Evolutionary conservation across 2,113 vertebrate species (phyloP).

Genomic region (Sinocyclocheilus maitianheensis): DNA sequence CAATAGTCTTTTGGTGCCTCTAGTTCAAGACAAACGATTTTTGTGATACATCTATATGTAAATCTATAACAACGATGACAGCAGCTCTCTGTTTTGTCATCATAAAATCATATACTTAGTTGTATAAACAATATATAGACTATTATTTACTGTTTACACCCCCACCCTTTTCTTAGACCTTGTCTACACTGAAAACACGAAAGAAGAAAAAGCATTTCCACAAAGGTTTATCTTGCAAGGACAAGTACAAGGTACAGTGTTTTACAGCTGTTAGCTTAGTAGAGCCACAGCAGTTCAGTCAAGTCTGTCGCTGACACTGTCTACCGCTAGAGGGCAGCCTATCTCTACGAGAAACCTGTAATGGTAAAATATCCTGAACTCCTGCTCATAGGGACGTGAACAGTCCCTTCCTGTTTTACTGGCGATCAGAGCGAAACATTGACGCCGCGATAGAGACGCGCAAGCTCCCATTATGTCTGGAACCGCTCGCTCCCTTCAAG

Average conservation of each 20-base stretch:
- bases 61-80: not conserved
- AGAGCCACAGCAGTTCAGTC: not conserved
- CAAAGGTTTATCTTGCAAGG: too few relatives aligned
- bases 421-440: constrained; percentile 69
- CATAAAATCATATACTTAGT: too few relatives aligned
- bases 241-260: not conserved
- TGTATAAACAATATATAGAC: too few relatives aligned
- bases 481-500: constrained; percentile 55
- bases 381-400: constrained; percentile 70
- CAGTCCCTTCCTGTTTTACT: constrained; percentile 85
- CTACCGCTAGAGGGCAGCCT: constrained; percentile 78
- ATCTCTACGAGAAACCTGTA: constrained; percentile 62
- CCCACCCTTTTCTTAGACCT: too few relatives aligned
- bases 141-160: too few relatives aligned
- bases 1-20: not conserved
- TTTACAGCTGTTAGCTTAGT: not conserved
- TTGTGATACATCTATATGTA: not conserved
- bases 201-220: too few relatives aligned
- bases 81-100: not conserved
- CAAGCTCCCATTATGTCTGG: constrained; percentile 71
- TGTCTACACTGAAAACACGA: too few relatives aligned
- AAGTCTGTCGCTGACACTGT: too few relatives aligned
- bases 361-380: not conserved
- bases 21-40: too few relatives aligned
- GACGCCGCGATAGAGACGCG: constrained; percentile 70